A percentile compares a stretch with the other conserved stretches of the same genome.
phyloP scores from a whole-genome alignment of 2,888 invertebrate species.

The Parascotia fuliginaria region DNA sequence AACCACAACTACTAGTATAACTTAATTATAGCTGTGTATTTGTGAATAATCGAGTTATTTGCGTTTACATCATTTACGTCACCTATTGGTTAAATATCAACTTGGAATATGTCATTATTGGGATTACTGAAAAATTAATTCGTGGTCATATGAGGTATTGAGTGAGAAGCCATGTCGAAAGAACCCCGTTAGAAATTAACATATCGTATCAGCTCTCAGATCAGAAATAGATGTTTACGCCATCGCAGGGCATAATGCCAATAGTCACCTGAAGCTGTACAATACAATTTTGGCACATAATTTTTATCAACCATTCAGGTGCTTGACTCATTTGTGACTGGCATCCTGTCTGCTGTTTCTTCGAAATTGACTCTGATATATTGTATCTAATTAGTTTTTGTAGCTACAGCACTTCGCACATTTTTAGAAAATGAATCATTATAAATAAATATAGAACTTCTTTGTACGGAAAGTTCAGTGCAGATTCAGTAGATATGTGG shows the following conservation, averaged over 20 bases:
- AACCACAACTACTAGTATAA: no score
- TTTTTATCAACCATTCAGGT: conserved; percentile 63
- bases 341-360: conserved; percentile 15
- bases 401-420: not conserved
- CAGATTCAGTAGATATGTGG: no score
- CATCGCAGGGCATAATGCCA: conserved; percentile 76
- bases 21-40: no score
- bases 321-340: conserved; percentile 50
- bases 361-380: conserved; percentile 12
- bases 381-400: conserved; percentile 12
- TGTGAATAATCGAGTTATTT: conserved; percentile 52
- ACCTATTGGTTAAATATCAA: conserved; percentile 12
- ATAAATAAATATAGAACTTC: not conserved
- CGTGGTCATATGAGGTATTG: conserved; percentile 19
- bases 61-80: conserved; percentile 38
- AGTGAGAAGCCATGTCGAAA: conserved; percentile 36
- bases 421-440: not conserved
- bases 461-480: not conserved
- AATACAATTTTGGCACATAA: conserved; percentile 77
- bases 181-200: conserved; percentile 60
- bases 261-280: conserved; percentile 74
- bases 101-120: conserved; percentile 12
- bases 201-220: conserved; percentile 71
- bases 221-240: conserved; percentile 85
- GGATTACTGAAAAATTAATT: no score